Evolutionary conservation across 2,888 invertebrate genomes (phyloP), one percentile per base, ranked within the genome.

Genomic region (Pardosa pseudoannulata): DNA sequence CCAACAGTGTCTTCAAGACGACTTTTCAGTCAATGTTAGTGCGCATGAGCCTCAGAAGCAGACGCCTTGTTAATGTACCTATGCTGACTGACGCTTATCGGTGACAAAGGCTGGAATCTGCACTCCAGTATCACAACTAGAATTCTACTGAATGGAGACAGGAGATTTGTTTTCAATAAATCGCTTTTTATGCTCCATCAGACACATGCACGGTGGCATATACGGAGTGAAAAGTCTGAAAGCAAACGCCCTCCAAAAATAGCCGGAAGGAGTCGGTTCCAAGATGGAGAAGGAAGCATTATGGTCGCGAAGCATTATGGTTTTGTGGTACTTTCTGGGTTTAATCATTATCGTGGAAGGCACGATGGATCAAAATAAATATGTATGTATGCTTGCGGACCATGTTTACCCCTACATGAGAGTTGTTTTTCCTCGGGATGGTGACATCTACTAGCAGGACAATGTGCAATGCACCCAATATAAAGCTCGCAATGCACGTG

Each of bases 171-270:
- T 72, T 19, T 31, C 0, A n/a, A 72, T 50, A 6, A 50, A 50
- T 72, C n/a, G n/a, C 50, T 50, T 29, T 72, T 72, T 50, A 50
- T 29, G 72, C 50, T 72, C 29, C 31, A 29, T 50, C 72, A n/a
- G 31, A 29, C 13, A n/a, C 11, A 67, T 32, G 67, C n/a, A 46
- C 29, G 31, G 29, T 46, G 29, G 72, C 29, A n/a, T 50, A 29
- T 50, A 72, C 6, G 31, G 16, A 1, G 50, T 46, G 72, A 71
- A 72, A 72, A 50, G 13, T 72, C 29, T 5, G 50, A 29, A 46
- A 50, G 16, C 2, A 29, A 72, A 50, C 50, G 50, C n/a, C 31
- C 50, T 72, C 29, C 50, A 72, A 72, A 29, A 2, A 72, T 50
- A 50, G 72, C 31, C n/a, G 31, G 31, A 72, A 72, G n/a, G 31